A percentile compares a stretch with the other conserved stretches of the same genome.
Conservation (phyloP, 2,888 invertebrate species). For the Endotricha flammealis region DNA sequence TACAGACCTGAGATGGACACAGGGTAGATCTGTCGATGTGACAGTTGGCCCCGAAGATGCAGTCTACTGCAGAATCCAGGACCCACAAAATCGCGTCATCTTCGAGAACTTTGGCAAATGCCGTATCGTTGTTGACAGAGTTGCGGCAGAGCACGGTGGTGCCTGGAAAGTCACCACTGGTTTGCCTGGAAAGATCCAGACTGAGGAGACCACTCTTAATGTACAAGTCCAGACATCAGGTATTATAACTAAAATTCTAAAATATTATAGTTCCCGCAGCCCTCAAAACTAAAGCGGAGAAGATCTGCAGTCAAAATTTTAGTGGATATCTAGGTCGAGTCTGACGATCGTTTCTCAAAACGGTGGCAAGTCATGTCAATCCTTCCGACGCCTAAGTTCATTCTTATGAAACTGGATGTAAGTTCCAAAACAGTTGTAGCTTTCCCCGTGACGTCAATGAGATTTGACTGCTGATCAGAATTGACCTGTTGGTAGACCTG, state of each 20-base stretch:
- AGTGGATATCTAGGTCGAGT: too few species aligned
- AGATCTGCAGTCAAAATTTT: too few species aligned
- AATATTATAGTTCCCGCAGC: neutral
- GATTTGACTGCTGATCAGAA: too few species aligned
- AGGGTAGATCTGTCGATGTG: slow-evolving; percentile 31
- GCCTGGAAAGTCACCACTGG: slow-evolving; percentile 46
- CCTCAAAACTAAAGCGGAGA: too few species aligned
- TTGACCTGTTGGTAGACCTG: too few species aligned
- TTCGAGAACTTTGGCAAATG: slow-evolving; percentile 56
- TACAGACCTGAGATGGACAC: slow-evolving; percentile 21
- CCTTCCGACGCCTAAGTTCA: too few species aligned
- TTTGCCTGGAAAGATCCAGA: slow-evolving; percentile 35
- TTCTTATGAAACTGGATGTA: too few species aligned
- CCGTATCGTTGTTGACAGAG: slow-evolving; percentile 37
- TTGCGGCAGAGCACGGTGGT: slow-evolving; percentile 38
- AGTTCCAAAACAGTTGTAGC: too few species aligned
- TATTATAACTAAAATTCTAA: slow-evolving; percentile 20
- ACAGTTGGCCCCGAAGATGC: slow-evolving; percentile 45
- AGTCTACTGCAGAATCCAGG: slow-evolving; percentile 47
- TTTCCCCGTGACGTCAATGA: too few species aligned
- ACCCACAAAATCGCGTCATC: slow-evolving; percentile 27
- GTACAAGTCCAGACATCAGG: slow-evolving; percentile 38
- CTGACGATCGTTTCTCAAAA: too few species aligned
- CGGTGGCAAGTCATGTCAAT: too few species aligned
- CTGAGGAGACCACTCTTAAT: slow-evolving; percentile 29